These are phyloP conservation scores for Pseudocheirus occidentalis DNA, from an alignment of 2,797 vertebrate genomes.

Conservation along the genomic window DNA sequence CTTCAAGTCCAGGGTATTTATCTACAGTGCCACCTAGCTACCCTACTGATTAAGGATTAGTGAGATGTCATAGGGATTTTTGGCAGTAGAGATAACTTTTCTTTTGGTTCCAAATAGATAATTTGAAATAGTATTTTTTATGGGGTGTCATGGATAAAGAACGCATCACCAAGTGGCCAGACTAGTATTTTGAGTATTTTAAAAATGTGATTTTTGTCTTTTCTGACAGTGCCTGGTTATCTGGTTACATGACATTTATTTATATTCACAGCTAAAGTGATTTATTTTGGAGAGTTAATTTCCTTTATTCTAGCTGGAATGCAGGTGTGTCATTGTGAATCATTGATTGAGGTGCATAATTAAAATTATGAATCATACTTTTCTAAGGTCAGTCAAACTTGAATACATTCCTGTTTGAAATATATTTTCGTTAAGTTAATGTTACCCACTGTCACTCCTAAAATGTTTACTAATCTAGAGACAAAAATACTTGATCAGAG, in stretches of 20 bases:
- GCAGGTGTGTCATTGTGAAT: constrained; percentile 46
- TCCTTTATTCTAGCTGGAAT: constrained; percentile 38
- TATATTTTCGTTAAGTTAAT: constrained; percentile 42
- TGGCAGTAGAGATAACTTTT: constrained; percentile 38
- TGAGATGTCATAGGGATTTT: constrained; percentile 25
- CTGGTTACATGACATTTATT: constrained; percentile 44
- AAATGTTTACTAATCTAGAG: not conserved
- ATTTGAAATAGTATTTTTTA: constrained; percentile 43
- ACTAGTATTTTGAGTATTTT: not conserved
- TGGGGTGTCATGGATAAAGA: not conserved
- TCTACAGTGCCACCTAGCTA: not conserved
- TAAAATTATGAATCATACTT: constrained; percentile 61
- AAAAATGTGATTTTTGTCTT: constrained; percentile 38
- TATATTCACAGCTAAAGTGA: constrained; percentile 56
- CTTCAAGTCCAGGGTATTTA: constrained; percentile 50
- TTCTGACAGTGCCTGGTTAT: not conserved
- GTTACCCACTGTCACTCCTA: not conserved
- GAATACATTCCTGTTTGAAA: constrained; percentile 54
- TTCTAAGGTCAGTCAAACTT: constrained; percentile 60
- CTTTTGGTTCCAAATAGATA: constrained; percentile 10
- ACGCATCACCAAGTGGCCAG: not conserved
- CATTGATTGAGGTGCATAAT: constrained; percentile 55
- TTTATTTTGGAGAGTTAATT: constrained; percentile 43
- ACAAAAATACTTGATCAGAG: not conserved
- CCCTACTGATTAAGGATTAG: constrained; percentile 12